phyloP scores from a whole-genome alignment of 2,113 vertebrate species.

The Tragelaphus imberbis region DNA sequence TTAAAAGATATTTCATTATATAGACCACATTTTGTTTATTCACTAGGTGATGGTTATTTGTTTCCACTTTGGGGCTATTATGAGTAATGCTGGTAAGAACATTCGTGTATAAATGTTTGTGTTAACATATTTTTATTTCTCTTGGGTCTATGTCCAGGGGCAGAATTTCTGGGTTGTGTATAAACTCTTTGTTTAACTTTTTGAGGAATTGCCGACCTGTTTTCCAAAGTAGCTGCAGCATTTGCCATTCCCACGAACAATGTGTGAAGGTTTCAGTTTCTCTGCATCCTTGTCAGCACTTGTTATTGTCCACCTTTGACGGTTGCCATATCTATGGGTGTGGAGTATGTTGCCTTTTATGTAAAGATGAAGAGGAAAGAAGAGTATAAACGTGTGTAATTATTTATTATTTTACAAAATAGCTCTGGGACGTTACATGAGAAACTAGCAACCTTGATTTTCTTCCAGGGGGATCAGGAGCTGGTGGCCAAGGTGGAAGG shows the following conservation, averaged over 20 bases:
- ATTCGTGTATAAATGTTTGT: background rate
- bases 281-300: background rate
- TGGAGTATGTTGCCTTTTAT: background rate
- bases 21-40: background rate
- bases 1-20: background rate
- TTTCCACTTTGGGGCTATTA: background rate
- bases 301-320: background rate
- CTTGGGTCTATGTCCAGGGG: no score
- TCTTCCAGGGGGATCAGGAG: background rate
- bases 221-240: background rate
- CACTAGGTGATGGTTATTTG: background rate
- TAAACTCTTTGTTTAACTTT: background rate
- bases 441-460: no score
- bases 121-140: background rate
- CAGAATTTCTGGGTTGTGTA: background rate
- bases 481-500: background rate
- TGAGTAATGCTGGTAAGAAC: background rate
- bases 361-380: background rate
- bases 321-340: no score
- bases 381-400: no score
- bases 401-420: background rate
- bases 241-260: background rate
- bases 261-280: accelerated
- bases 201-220: background rate
- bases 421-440: no score